Percentiles rank a stretch among this genome's conserved stretches.
These are phyloP conservation scores for Stegana nigrithorax DNA, from an alignment of 2,888 invertebrate species.

Conservation along the genomic window DNA sequence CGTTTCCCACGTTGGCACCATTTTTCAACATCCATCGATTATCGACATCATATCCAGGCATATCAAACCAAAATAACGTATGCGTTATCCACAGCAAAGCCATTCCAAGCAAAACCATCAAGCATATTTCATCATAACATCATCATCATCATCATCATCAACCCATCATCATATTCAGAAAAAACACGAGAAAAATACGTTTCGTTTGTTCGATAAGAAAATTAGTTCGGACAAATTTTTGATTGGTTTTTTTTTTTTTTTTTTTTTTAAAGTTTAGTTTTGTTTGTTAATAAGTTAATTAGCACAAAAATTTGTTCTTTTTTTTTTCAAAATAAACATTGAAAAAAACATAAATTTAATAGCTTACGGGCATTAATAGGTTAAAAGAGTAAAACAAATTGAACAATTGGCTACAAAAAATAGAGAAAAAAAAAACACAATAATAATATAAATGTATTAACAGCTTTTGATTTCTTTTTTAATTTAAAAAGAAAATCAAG, in stretches of 20 bases:
- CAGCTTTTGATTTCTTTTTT: no score
- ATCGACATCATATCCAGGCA: slow-evolving; percentile 27
- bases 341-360: slow-evolving; percentile 10
- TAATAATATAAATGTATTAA: slow-evolving; percentile 2
- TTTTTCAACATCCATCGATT: slow-evolving; percentile 27
- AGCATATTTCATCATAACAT: slow-evolving; percentile 53
- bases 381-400: slow-evolving; percentile 9
- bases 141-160: slow-evolving; percentile 65
- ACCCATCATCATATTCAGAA: slow-evolving; percentile 69
- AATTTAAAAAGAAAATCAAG: no score
- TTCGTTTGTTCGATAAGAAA: slow-evolving; percentile 70
- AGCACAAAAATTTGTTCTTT: slow-evolving; percentile 43
- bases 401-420: slow-evolving; percentile 11
- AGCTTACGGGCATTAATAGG: slow-evolving; percentile 11
- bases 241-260: slow-evolving; percentile 52
- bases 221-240: slow-evolving; percentile 70
- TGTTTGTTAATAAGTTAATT: slow-evolving; percentile 37
- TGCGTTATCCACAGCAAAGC: slow-evolving; percentile 40
- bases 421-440: slow-evolving; percentile 5
- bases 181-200: slow-evolving; percentile 71
- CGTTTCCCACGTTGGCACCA: slow-evolving; percentile 63
- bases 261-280: slow-evolving; percentile 18
- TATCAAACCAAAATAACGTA: background rate
- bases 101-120: slow-evolving; percentile 49
- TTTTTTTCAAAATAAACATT: background rate